A percentile compares a stretch with the other conserved stretches of the same genome.
These are phyloP conservation scores for Vanessa cardui DNA, from an alignment of 2,888 invertebrate species.

Conservation along the genomic window DNA sequence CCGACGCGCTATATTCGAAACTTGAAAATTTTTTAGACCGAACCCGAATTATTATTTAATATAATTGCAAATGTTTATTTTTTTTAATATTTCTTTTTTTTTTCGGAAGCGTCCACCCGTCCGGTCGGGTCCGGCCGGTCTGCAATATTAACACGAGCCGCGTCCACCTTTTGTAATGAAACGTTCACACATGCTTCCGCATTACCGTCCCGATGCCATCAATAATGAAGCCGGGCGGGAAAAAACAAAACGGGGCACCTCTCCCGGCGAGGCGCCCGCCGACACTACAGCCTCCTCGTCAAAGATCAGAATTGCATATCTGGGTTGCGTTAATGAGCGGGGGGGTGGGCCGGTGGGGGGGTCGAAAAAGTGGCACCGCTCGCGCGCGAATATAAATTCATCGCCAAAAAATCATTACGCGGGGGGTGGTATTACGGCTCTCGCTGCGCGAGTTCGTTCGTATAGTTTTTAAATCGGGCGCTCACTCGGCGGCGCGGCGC, in stretches of 20 bases:
- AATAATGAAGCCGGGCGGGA: conserved; percentile 84
- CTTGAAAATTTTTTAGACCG: conserved; percentile 46
- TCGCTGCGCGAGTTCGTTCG: conserved; percentile 78
- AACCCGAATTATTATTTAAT: conserved; percentile 46
- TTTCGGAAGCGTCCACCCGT: conserved; percentile 76
- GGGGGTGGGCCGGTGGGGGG: conserved; percentile 70
- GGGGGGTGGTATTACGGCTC: conserved; percentile 87
- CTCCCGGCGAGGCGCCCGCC: conserved; percentile 81
- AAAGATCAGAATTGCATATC: conserved; percentile 87
- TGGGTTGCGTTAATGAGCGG: conserved; percentile 85
- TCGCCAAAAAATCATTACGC: conserved; percentile 94
- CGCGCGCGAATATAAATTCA: conserved; percentile 89
- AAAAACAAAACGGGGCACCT: conserved; percentile 82
- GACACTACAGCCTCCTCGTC: conserved; percentile 83
- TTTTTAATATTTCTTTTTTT: conserved; percentile 58
- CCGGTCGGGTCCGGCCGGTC: conserved; percentile 80
- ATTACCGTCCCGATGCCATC: conserved; percentile 83
- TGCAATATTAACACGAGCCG: conserved; percentile 81
- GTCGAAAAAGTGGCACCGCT: conserved; percentile 84
- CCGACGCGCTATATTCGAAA: conserved; percentile 51
- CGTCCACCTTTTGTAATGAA: conserved; percentile 83
- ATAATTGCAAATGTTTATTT: conserved; percentile 60
- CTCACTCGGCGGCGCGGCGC: conserved; percentile 77
- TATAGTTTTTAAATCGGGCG: conserved; percentile 83
- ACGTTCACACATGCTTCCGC: conserved; percentile 83